Percentiles rank a stretch among this genome's conserved stretches.
These are phyloP conservation scores for Heliconius eleuchia DNA, from an alignment of 1,140 invertebrate genomes.

Conservation along the genomic window DNA sequence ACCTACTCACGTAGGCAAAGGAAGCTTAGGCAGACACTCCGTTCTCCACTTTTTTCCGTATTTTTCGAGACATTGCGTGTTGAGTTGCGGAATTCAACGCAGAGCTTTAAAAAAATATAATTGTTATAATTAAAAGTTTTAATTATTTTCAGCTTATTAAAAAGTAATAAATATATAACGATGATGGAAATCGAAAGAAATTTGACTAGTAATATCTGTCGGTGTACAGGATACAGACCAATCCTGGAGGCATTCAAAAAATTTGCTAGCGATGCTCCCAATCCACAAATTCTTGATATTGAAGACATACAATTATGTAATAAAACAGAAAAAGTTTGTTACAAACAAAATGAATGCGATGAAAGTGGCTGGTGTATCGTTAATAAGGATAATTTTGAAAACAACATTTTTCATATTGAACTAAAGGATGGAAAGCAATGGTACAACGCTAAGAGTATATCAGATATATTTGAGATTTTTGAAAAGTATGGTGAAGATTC, in stretches of 20 bases:
- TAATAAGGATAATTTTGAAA: constrained; percentile 43
- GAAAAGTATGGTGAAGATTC: constrained; percentile 43
- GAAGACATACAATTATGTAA: constrained; percentile 57
- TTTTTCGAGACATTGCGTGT: too few species aligned
- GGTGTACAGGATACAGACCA: constrained; percentile 91
- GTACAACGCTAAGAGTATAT: constrained; percentile 58
- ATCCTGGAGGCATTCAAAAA: constrained; percentile 90
- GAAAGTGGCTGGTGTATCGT: constrained; percentile 61
- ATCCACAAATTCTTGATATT: constrained; percentile 54
- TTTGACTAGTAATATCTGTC: constrained; percentile 86
- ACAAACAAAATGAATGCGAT: constrained; percentile 43
- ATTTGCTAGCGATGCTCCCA: constrained; percentile 83
- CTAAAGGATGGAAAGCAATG: constrained; percentile 64
- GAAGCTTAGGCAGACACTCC: too few species aligned
- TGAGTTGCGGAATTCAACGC: too few species aligned
- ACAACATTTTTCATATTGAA: constrained; percentile 48
- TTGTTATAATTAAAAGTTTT: too few species aligned
- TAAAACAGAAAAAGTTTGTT: constrained; percentile 37
- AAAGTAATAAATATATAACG: constrained; percentile 68
- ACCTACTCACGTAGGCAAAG: too few species aligned
- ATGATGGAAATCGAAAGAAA: constrained; percentile 83
- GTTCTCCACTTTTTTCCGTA: too few species aligned
- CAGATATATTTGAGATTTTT: constrained; percentile 61
- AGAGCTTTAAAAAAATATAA: too few species aligned
- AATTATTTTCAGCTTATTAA: constrained; percentile 56